Evolutionary conservation across 2,797 vertebrate species (phyloP).

Genomic region (Hypotaenidia philippensis): DNA sequence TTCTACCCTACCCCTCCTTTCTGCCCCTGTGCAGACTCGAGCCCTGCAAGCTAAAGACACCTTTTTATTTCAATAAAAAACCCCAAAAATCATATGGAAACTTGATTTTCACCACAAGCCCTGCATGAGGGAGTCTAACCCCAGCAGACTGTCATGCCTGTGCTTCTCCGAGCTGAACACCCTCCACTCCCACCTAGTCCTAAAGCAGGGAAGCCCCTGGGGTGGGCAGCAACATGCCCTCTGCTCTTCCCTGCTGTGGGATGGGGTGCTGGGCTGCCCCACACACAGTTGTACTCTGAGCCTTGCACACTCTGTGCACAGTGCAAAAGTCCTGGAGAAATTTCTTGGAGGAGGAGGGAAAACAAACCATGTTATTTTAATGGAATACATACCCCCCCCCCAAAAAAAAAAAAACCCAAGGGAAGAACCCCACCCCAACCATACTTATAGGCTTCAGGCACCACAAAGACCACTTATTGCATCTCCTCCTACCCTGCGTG

Average conservation of each 20-base stretch:
- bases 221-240: neutral
- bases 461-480: constrained; percentile 60
- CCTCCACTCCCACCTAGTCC: neutral
- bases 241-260: neutral
- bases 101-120: neutral
- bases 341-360: neutral
- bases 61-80: neutral
- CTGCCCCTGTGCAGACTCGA: neutral
- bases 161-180: neutral
- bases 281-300: neutral
- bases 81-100: neutral
- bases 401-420: neutral
- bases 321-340: constrained; percentile 21
- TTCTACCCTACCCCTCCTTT: neutral
- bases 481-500: constrained; percentile 22
- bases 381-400: neutral
- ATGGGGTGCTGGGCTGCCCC: neutral
- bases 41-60: neutral
- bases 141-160: neutral
- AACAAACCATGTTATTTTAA: neutral
- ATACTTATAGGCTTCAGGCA: constrained; percentile 70
- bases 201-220: neutral
- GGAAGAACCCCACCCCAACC: neutral
- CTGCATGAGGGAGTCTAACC: neutral
- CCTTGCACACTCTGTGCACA: neutral